Conservation (phyloP, 2,797 vertebrate species). For the Eulemur albifrons region DNA sequence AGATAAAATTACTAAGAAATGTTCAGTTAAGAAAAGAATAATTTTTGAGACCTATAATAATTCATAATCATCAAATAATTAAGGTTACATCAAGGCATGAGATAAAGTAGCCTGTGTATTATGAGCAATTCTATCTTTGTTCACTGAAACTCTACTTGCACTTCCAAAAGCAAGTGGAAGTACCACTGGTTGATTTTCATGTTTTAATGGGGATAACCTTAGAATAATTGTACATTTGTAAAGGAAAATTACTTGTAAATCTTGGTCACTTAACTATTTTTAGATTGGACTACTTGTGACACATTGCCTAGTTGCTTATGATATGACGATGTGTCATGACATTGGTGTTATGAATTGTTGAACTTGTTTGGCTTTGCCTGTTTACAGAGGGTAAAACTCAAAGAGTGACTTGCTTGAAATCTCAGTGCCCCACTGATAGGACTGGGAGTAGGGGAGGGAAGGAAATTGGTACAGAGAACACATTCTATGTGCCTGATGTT, state of each 20-base stretch:
- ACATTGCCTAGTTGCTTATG: background rate
- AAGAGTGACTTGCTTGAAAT: background rate
- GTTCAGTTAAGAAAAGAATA: background rate
- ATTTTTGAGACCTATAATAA: constrained; percentile 24
- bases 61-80: background rate
- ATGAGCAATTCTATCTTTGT: background rate
- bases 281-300: background rate
- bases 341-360: background rate
- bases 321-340: background rate
- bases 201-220: background rate
- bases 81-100: background rate
- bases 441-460: background rate
- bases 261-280: background rate
- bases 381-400: background rate
- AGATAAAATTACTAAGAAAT: background rate
- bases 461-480: background rate
- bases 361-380: background rate
- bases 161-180: background rate
- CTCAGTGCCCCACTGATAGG: background rate
- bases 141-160: background rate
- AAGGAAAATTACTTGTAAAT: background rate
- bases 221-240: background rate
- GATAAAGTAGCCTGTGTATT: background rate
- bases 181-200: background rate
- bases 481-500: background rate